Percentiles rank a stretch among this genome's conserved stretches.
phyloP scores from a whole-genome alignment of 92 coral and sea anemone genomes.

The Zoanthus solanderi region DNA sequence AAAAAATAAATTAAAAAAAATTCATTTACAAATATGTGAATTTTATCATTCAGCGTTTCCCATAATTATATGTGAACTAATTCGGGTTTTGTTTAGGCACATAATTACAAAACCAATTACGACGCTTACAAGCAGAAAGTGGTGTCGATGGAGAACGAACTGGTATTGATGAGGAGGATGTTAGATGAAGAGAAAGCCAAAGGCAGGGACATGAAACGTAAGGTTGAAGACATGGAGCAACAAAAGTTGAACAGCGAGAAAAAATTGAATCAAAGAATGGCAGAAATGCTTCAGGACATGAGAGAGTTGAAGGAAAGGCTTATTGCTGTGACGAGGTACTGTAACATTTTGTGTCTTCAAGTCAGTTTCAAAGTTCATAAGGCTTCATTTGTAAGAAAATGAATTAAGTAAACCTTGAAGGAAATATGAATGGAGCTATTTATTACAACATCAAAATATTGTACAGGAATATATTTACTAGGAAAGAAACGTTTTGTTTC shows the following conservation, averaged over 20 bases:
- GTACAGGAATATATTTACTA: too few relatives aligned
- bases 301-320: slow-evolving; percentile 81
- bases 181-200: slow-evolving; percentile 82
- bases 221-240: slow-evolving; percentile 71
- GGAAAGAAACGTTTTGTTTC: too few relatives aligned
- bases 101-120: slow-evolving; percentile 79
- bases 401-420: too few relatives aligned
- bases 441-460: too few relatives aligned
- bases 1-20: too few relatives aligned
- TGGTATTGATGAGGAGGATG: slow-evolving; percentile 82
- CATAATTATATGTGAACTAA: too few relatives aligned
- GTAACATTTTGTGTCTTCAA: neutral
- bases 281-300: slow-evolving; percentile 72
- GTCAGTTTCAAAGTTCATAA: too few relatives aligned
- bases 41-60: too few relatives aligned
- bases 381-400: too few relatives aligned
- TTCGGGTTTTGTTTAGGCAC: slow-evolving; percentile 58
- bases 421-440: too few relatives aligned
- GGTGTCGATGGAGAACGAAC: slow-evolving; percentile 84
- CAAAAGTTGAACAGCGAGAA: slow-evolving; percentile 70
- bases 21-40: too few relatives aligned
- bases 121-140: slow-evolving; percentile 89
- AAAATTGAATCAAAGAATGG: slow-evolving; percentile 66
- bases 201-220: slow-evolving; percentile 76
- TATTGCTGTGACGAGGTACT: slow-evolving; percentile 78